phyloP scores from a whole-genome alignment of 2,113 vertebrate species.

The Albula glossodonta region DNA sequence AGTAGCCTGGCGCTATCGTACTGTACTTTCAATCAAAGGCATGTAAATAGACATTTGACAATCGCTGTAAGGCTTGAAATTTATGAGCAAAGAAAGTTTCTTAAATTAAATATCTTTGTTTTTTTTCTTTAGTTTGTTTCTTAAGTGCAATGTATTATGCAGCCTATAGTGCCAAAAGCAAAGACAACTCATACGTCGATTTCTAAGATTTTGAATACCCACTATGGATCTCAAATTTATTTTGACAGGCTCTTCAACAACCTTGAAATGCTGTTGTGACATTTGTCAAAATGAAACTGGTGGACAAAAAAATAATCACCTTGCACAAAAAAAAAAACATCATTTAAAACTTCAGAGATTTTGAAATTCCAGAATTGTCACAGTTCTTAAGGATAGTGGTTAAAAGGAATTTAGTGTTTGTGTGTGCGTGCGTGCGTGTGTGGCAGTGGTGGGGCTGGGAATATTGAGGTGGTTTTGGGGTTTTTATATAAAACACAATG shows the following conservation, averaged over 20 bases:
- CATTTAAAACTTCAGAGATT: no score
- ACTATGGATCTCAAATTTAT: not conserved
- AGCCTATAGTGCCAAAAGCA: not conserved
- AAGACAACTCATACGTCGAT: not conserved
- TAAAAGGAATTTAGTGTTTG: not conserved
- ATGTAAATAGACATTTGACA: constrained; percentile 11
- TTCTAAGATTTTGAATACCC: not conserved
- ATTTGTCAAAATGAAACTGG: not conserved
- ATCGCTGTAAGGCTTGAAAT: not conserved
- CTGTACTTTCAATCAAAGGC: constrained; percentile 30
- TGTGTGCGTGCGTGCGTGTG: not conserved
- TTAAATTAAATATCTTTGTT: not conserved
- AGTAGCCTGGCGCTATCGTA: constrained; percentile 59
- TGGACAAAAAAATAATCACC: not conserved
- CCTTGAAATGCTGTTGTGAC: not conserved
- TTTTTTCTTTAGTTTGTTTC: no score
- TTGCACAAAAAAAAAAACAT: no score
- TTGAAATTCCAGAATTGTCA: no score
- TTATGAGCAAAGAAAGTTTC: not conserved
- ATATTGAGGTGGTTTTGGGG: not conserved
- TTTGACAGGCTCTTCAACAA: not conserved
- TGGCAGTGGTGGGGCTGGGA: no score
- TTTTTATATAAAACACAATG: not conserved
- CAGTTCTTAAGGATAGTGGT: no score
- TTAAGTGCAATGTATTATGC: no score